These are phyloP conservation scores for Idaea aversata DNA, from an alignment of 2,888 invertebrate genomes.

Conservation along the genomic window DNA sequence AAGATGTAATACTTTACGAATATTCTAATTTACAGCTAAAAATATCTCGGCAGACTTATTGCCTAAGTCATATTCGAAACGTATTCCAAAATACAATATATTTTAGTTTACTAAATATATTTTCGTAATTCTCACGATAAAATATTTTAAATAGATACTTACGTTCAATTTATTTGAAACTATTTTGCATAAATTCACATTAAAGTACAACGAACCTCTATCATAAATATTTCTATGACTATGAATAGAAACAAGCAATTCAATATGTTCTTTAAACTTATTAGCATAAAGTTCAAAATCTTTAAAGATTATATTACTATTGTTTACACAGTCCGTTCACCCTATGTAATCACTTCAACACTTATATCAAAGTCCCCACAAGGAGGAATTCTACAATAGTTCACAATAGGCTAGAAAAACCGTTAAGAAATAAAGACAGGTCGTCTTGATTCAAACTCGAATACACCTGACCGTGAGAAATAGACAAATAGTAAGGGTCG, in stretches of 20 bases:
- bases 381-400: constrained; percentile 40
- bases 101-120: no score
- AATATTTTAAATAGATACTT: not conserved
- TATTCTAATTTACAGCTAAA: not conserved
- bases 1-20: not conserved
- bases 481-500: constrained; percentile 29
- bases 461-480: constrained; percentile 70
- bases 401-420: constrained; percentile 46
- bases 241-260: not conserved
- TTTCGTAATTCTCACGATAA: not conserved
- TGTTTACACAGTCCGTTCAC: constrained; percentile 20
- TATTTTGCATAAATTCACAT: constrained; percentile 3
- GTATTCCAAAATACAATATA: not conserved
- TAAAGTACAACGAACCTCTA: not conserved
- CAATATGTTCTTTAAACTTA: constrained; percentile 58
- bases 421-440: constrained; percentile 56
- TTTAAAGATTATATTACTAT: not conserved
- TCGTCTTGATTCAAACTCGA: constrained; percentile 42
- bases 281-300: constrained; percentile 35
- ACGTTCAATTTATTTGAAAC: not conserved
- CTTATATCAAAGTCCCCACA: constrained; percentile 33
- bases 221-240: not conserved
- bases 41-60: not conserved
- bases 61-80: not conserved
- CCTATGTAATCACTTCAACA: constrained; percentile 35